Evolutionary conservation across 1,140 invertebrate species (phyloP).

Genomic region (Drosophila arizonae): DNA sequence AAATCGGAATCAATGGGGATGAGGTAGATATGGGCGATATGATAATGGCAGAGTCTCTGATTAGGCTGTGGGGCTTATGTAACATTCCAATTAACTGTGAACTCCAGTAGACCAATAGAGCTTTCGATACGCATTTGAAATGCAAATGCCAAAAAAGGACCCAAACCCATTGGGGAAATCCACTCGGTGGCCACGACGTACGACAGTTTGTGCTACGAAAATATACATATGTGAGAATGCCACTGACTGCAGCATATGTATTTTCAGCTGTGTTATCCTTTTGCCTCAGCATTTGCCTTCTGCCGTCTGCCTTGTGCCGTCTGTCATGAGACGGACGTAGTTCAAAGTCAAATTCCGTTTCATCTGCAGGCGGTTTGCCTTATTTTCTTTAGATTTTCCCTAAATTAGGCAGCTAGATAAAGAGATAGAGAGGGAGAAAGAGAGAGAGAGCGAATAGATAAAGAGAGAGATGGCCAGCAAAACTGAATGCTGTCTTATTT

Average conservation of each 20-base stretch:
- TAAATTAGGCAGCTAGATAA: conserved; percentile 49
- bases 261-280: conserved; percentile 22
- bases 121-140: conserved; percentile 67
- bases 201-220: conserved; percentile 35
- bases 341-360: conserved; percentile 44
- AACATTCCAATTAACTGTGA: conserved; percentile 58
- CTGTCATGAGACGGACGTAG: conserved; percentile 27
- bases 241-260: conserved; percentile 15
- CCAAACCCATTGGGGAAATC: conserved; percentile 74
- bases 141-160: conserved; percentile 65
- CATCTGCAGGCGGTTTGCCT: conserved; percentile 14
- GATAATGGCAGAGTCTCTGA: conserved; percentile 31
- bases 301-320: background rate
- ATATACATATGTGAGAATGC: conserved; percentile 28
- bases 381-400: conserved; percentile 43
- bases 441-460: background rate
- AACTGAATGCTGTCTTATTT: background rate
- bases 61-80: conserved; percentile 58
- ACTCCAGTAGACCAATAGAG: conserved; percentile 37
- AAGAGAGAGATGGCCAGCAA: background rate
- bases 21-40: background rate
- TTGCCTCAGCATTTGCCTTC: conserved; percentile 20
- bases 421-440: background rate
- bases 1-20: background rate
- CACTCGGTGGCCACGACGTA: conserved; percentile 33